Conservation (phyloP, 2,113 vertebrate genomes). For the Nothoprocta perdicaria region DNA sequence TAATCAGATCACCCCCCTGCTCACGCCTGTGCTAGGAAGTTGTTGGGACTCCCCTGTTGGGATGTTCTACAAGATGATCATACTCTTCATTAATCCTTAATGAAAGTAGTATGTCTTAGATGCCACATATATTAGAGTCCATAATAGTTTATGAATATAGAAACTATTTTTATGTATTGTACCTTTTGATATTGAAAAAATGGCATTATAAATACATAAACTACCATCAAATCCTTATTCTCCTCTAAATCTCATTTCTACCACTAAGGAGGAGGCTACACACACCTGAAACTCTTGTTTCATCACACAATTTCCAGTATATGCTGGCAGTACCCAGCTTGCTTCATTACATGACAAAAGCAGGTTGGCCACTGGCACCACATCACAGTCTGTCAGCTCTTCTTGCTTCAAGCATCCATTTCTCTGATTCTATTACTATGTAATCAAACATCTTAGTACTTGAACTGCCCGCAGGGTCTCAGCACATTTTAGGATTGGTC, state of each 20-base stretch:
- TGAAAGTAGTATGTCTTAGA: background rate
- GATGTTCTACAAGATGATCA: constrained; percentile 36
- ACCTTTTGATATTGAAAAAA: constrained; percentile 15
- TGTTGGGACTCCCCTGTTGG: constrained; percentile 41
- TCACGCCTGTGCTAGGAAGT: background rate
- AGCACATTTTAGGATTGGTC: constrained; percentile 22
- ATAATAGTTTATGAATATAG: constrained; percentile 16
- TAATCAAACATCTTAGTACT: constrained; percentile 30
- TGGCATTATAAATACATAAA: background rate
- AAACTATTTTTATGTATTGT: background rate
- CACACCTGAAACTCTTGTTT: background rate
- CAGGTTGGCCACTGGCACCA: constrained; percentile 24
- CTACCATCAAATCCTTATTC: background rate
- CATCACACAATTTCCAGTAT: background rate
- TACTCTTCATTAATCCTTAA: constrained; percentile 48
- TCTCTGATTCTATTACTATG: constrained; percentile 7
- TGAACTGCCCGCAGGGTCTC: constrained; percentile 50
- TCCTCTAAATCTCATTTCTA: background rate
- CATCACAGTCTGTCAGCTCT: constrained; percentile 14
- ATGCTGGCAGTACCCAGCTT: background rate
- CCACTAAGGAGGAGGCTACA: background rate
- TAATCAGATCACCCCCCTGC: constrained; percentile 68
- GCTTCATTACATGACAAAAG: constrained; percentile 24
- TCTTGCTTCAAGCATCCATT: constrained; percentile 39
- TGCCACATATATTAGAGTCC: constrained; percentile 9